Conservation (phyloP, 1,140 invertebrate species). For the Euwallacea fornicatus region DNA sequence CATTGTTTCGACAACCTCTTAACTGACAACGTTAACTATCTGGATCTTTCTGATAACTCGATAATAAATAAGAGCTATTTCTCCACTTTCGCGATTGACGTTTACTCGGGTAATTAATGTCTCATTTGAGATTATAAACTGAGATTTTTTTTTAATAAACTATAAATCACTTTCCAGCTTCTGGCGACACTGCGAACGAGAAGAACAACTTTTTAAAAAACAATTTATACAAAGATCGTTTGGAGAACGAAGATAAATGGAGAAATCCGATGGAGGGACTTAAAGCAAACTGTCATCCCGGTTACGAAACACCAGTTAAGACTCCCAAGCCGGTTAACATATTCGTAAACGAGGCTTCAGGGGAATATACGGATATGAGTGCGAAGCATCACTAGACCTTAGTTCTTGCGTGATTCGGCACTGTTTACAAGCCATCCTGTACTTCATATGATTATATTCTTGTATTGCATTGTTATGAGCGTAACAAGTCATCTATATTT, state of each 20-base stretch:
- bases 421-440: too few species aligned
- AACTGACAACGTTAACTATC: constrained; percentile 71
- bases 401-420: too few species aligned
- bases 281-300: constrained; percentile 38
- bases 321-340: constrained; percentile 49
- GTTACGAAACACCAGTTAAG: constrained; percentile 59
- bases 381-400: neutral
- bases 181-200: constrained; percentile 20
- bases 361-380: constrained; percentile 59
- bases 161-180: constrained; percentile 20
- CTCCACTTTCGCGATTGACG: constrained; percentile 1
- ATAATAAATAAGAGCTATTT: constrained; percentile 67
- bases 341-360: constrained; percentile 52
- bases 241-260: constrained; percentile 40
- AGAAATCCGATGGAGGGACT: neutral
- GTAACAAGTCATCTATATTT: too few species aligned
- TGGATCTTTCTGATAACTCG: constrained; percentile 64
- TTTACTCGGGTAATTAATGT: neutral
- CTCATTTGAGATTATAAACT: neutral
- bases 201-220: constrained; percentile 52
- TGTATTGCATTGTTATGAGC: too few species aligned
- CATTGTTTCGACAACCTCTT: constrained; percentile 67
- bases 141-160: neutral
- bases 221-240: constrained; percentile 30
- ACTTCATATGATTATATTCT: too few species aligned